Percentiles rank a stretch among this genome's conserved stretches.
Evolutionary conservation across 1,140 invertebrate species (phyloP).

Genomic region (Hyposmocoma kahamanoa): DNA sequence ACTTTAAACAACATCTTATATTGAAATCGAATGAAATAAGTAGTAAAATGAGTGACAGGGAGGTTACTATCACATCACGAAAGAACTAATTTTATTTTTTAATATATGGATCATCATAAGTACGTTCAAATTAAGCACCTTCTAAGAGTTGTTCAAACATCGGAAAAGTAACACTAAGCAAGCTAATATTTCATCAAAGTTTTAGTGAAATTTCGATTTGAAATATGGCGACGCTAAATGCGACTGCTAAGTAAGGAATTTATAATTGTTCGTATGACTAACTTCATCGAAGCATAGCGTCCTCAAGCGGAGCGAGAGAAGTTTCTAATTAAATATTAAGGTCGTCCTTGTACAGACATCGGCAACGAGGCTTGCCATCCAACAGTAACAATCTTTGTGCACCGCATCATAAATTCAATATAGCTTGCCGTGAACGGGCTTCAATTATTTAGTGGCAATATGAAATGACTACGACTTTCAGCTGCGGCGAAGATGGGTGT

Average conservation of each 20-base stretch:
- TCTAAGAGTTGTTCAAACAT: not conserved
- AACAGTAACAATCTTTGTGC: no score
- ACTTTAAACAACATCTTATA: no score
- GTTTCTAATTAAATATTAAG: conserved; percentile 60
- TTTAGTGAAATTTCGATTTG: not conserved
- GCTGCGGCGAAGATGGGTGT: not conserved
- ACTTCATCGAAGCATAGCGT: conserved; percentile 28
- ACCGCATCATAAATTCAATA: conserved; percentile 23
- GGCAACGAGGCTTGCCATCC: conserved; percentile 19
- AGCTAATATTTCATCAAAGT: not conserved
- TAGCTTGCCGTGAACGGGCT: not conserved
- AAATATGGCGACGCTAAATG: conserved; percentile 7
- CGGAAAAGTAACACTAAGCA: not conserved
- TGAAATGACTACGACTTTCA: not conserved
- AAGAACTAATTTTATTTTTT: not conserved
- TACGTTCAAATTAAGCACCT: not conserved
- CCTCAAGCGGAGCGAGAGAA: conserved; percentile 27
- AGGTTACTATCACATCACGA: no score
- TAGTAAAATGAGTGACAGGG: no score
- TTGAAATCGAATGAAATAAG: no score
- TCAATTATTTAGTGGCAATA: not conserved
- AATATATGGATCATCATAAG: not conserved
- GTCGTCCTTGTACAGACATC: conserved; percentile 29
- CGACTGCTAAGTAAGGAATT: conserved; percentile 21
- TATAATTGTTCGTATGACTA: conserved; percentile 41